Percentiles rank a stretch among this genome's conserved stretches.
Evolutionary conservation across 1,140 invertebrate genomes (phyloP).

Genomic region (Bombus confusus): DNA sequence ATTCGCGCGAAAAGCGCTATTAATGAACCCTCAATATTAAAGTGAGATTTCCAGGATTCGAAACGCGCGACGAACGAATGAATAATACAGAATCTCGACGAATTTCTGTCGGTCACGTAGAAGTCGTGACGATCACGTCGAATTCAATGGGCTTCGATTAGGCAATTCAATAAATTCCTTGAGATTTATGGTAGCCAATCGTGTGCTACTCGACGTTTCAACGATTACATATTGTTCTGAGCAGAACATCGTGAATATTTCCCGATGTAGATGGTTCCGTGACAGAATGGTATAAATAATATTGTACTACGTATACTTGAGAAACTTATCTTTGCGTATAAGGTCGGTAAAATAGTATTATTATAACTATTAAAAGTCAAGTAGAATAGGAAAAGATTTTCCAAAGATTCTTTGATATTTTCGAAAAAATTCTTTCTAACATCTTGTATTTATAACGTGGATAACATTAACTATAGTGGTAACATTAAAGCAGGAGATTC

Average conservation of each 20-base stretch:
- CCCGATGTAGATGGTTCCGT: not conserved
- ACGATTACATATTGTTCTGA: not conserved
- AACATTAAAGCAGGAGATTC: not conserved
- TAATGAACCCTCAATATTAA: slow-evolving; percentile 29
- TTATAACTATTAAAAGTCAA: not conserved
- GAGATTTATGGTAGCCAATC: not conserved
- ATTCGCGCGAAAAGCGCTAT: not conserved
- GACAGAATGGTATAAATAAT: not conserved
- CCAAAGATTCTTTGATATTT: too few relatives aligned
- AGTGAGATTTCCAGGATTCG: slow-evolving; percentile 11
- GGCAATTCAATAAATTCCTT: slow-evolving; percentile 12
- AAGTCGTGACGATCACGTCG: not conserved
- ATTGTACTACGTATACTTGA: not conserved
- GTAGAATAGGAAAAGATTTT: too few relatives aligned
- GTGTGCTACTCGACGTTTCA: not conserved
- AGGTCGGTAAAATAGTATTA: not conserved
- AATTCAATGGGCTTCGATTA: slow-evolving; percentile 1
- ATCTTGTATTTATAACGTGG: not conserved
- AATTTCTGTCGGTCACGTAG: slow-evolving; percentile 4
- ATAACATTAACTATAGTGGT: too few relatives aligned
- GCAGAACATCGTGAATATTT: not conserved
- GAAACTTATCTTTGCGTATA: not conserved
- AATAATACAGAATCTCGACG: slow-evolving; percentile 3
- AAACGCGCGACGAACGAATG: not conserved
- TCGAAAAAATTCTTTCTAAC: not conserved